Evolutionary conservation across 2,888 invertebrate species (phyloP).

Genomic region (Drosophila recens): DNA sequence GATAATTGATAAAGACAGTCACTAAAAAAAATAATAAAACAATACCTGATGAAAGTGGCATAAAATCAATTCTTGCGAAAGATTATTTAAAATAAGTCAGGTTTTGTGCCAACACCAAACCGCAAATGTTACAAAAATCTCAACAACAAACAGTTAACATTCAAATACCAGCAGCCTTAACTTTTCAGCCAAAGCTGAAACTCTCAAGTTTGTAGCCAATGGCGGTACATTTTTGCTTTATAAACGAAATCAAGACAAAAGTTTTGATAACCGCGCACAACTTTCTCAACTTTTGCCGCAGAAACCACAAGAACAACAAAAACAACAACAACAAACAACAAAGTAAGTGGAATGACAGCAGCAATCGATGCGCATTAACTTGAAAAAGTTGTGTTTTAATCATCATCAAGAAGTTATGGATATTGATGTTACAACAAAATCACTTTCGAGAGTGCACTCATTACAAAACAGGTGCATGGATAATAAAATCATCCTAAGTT

Average conservation of each 20-base stretch:
- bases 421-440: not conserved
- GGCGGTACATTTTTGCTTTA: conserved; percentile 28
- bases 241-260: conserved; percentile 57
- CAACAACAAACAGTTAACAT: conserved; percentile 14
- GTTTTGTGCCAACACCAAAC: not conserved
- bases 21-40: too few species aligned
- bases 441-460: not conserved
- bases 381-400: conserved; percentile 52
- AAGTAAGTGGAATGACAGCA: conserved; percentile 51
- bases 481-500: not conserved
- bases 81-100: not conserved
- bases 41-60: too few species aligned
- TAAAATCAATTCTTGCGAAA: not conserved
- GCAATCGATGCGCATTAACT: conserved; percentile 56
- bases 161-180: conserved; percentile 39
- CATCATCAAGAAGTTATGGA: conserved; percentile 20
- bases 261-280: conserved; percentile 63
- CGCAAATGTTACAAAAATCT: conserved; percentile 26
- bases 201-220: conserved; percentile 34
- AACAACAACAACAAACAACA: conserved; percentile 33
- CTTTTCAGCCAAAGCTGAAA: conserved; percentile 45
- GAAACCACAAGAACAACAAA: conserved; percentile 33
- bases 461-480: not conserved
- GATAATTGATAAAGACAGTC: too few species aligned
- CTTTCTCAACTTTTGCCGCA: conserved; percentile 55